Evolutionary conservation across 2,797 vertebrate species (phyloP), one percentile per base, ranked within the genome.

Genomic region (Cryptoblepharus egeriae): DNA sequence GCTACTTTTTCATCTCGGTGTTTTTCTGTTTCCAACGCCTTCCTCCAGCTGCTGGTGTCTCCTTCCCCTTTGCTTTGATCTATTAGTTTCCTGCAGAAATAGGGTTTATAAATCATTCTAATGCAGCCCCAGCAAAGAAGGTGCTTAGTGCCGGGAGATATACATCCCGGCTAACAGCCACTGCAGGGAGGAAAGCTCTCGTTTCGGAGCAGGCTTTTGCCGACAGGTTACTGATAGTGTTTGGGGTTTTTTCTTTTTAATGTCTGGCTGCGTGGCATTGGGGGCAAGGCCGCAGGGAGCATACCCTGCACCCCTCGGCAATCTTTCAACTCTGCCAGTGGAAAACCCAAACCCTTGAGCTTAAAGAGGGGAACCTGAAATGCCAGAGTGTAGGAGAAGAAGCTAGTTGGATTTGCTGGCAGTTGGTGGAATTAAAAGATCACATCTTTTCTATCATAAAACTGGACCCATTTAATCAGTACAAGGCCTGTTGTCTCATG

Each of bases 101-200:
- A 91, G 91, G 95, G 94, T 96, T 96, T 95, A 99, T 99, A 98
- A 98, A 99, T 99, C 98, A 99, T 92, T 91, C 94, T 97, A 98
- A 99, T 97, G 97, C 96, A 93, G 92, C 96, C 95, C 92, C 92
- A 92, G 95, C 96, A 95, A 98, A 97, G 97, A 97, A 95, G 97
- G 96, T 97, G 97, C 96, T 95, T 96, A 94, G 96, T 96, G 97
- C 91, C 88, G 93, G 94, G 93, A 94, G 95, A 96, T 92, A 96
- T 96, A 90, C 95, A 94, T 96, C 82, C 94, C 91, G 58, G 90
- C 94, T 95, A 95, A 96, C 95, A 92, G 95, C 94, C 95, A 93
- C 94, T 93, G 95, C 95, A 94, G 95, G 95, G 95, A 95, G 92
- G 93, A 90, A 89, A 92, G 89, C 94, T 92, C 93, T 88, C 82